Conservation (phyloP, 2,113 vertebrate genomes). For the Ammodytes dubius region DNA sequence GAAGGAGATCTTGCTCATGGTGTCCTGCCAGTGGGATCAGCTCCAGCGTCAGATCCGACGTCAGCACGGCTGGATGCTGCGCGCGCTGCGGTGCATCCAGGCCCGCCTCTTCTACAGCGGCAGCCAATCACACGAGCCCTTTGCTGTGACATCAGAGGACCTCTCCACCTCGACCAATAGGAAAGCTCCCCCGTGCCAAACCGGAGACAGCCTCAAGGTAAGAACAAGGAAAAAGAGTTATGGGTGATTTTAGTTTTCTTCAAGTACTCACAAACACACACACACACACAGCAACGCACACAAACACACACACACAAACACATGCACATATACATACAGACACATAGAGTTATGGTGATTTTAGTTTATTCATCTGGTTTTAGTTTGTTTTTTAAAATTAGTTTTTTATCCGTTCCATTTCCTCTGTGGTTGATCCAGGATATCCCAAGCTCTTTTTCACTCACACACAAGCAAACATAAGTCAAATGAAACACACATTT, state of each 20-base stretch:
- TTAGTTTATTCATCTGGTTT: conserved; percentile 78
- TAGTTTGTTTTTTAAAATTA: conserved; percentile 34
- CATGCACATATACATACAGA: too few relatives aligned
- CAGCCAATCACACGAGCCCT: conserved; percentile 82
- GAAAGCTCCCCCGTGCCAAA: conserved; percentile 37
- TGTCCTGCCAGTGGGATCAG: conserved; percentile 95
- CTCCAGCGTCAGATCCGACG: conserved; percentile 97
- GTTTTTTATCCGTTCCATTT: conserved; percentile 54
- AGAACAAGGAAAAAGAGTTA: conserved; percentile 63
- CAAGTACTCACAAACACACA: too few relatives aligned
- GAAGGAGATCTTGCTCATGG: conserved; percentile 95
- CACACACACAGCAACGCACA: too few relatives aligned
- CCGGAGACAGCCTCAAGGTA: conserved; percentile 88
- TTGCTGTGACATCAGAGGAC: conserved; percentile 1
- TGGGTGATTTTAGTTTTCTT: conserved; percentile 79
- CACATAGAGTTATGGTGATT: conserved; percentile 69
- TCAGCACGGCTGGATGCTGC: conserved; percentile 98
- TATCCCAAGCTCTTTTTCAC: conserved; percentile 19
- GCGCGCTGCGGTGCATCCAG: conserved; percentile 94
- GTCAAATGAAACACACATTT: too few relatives aligned
- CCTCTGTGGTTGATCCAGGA: conserved; percentile 42
- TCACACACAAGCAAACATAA: too few relatives aligned
- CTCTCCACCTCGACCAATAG: conserved; percentile 45
- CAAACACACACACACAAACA: too few relatives aligned
- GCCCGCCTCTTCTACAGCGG: conserved; percentile 89